These are phyloP conservation scores for Leontopithecus rosalia DNA, from an alignment of 2,797 vertebrate species.

Conservation along the genomic window DNA sequence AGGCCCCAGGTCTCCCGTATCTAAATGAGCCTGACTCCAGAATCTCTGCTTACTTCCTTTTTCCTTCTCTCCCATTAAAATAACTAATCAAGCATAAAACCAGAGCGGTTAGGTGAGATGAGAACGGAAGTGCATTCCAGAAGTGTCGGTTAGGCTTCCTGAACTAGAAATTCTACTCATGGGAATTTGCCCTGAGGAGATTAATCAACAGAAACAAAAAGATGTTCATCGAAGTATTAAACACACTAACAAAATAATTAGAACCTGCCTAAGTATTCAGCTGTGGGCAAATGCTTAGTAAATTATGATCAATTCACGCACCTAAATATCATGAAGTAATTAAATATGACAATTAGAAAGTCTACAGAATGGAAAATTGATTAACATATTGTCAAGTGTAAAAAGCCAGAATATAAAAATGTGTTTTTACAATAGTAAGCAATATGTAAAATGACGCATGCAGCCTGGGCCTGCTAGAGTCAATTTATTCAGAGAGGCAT, in stretches of 20 bases:
- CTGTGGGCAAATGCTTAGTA: not conserved
- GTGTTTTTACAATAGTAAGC: conserved; percentile 28
- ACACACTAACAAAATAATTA: conserved; percentile 62
- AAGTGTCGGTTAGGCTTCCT: not conserved
- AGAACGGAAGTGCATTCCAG: not conserved
- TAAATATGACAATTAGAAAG: conserved; percentile 59
- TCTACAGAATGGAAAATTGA: conserved; percentile 33
- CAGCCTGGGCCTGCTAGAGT: not conserved
- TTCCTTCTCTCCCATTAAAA: not conserved
- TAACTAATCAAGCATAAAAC: not conserved
- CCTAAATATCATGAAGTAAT: conserved; percentile 61
- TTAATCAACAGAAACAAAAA: conserved; percentile 39
- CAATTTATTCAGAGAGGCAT: not conserved
- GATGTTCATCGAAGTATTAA: conserved; percentile 6
- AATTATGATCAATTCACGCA: conserved; percentile 28
- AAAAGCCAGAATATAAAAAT: conserved; percentile 54
- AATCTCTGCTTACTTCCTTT: not conserved
- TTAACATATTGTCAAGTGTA: conserved; percentile 20
- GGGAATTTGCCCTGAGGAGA: conserved; percentile 34
- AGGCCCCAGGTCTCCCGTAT: not conserved
- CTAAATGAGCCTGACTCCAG: not conserved
- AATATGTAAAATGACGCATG: not conserved
- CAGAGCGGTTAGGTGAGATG: not conserved
- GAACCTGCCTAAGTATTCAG: conserved; percentile 46
- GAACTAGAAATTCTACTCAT: not conserved